Conservation (phyloP, 2,113 vertebrate species). For the Ptilonorhynchus violaceus region DNA sequence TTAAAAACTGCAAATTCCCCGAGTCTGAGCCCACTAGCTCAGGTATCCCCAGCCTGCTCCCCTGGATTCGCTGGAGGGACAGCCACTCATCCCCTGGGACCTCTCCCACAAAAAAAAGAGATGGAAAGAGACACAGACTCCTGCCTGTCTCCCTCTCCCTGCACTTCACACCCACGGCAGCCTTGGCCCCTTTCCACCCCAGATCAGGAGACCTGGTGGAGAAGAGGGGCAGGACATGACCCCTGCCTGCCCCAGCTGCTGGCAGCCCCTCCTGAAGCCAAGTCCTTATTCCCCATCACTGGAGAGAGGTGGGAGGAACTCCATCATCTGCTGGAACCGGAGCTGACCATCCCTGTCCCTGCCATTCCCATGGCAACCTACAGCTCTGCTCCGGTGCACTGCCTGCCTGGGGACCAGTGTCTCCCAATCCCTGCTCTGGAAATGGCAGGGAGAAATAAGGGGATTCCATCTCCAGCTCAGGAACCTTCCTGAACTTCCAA, state of each 20-base stretch:
- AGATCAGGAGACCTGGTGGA: background rate
- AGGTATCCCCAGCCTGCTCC: background rate
- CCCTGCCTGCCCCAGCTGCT: background rate
- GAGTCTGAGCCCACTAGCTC: background rate
- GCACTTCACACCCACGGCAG: background rate
- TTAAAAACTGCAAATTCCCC: background rate
- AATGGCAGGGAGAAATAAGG: background rate
- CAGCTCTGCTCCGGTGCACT: background rate
- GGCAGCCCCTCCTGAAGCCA: background rate
- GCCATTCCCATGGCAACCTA: slow-evolving; percentile 50
- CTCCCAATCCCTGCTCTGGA: background rate
- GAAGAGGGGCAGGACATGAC: background rate
- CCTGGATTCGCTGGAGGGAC: background rate
- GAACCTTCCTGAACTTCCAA: background rate
- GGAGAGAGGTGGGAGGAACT: background rate
- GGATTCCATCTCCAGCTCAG: background rate
- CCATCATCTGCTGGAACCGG: background rate
- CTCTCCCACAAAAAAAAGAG: background rate
- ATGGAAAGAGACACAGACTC: background rate
- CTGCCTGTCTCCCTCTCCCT: background rate
- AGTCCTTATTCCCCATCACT: background rate
- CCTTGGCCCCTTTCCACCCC: background rate
- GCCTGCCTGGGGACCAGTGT: background rate
- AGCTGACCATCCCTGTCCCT: background rate
- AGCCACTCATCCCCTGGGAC: background rate